phyloP scores from a whole-genome alignment of 1,140 invertebrate species.

The Rhyzopertha dominica region DNA sequence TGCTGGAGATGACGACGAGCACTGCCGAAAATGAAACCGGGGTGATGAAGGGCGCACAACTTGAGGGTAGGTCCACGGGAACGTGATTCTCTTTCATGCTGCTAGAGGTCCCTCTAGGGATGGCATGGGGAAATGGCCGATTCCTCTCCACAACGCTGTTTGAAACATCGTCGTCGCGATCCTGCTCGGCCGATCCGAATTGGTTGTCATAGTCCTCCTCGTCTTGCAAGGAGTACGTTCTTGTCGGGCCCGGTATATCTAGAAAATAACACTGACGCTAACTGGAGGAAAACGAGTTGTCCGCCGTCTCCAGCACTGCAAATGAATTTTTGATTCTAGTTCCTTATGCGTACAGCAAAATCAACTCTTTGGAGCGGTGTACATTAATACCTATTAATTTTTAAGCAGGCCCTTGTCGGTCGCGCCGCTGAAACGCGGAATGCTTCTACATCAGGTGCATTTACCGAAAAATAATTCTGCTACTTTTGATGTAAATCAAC shows the following conservation, averaged over 20 bases:
- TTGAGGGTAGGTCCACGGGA: slow-evolving; percentile 24
- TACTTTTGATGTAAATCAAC: no score
- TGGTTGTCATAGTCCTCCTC: slow-evolving; percentile 44
- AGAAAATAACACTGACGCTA: slow-evolving; percentile 29
- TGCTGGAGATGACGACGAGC: slow-evolving; percentile 17
- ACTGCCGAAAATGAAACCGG: slow-evolving; percentile 12
- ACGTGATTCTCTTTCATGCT: slow-evolving; percentile 30
- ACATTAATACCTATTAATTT: no score
- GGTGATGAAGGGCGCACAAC: slow-evolving; percentile 6
- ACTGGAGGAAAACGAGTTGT: no score
- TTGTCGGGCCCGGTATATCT: slow-evolving; percentile 54
- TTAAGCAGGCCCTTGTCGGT: no score
- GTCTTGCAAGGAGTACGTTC: slow-evolving; percentile 32
- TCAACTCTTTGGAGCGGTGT: no score
- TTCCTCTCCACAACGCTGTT: slow-evolving; percentile 30
- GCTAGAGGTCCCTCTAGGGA: slow-evolving; percentile 13
- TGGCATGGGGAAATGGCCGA: slow-evolving; percentile 10
- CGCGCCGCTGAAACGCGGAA: no score
- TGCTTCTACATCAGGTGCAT: no score
- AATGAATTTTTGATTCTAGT: no score
- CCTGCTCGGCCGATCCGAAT: slow-evolving; percentile 44
- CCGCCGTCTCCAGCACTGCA: no score
- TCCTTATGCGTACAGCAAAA: no score
- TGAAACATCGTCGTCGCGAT: slow-evolving; percentile 36
- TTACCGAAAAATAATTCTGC: no score